Conservation (phyloP, 2,888 invertebrate genomes). For the Seira ritae region DNA sequence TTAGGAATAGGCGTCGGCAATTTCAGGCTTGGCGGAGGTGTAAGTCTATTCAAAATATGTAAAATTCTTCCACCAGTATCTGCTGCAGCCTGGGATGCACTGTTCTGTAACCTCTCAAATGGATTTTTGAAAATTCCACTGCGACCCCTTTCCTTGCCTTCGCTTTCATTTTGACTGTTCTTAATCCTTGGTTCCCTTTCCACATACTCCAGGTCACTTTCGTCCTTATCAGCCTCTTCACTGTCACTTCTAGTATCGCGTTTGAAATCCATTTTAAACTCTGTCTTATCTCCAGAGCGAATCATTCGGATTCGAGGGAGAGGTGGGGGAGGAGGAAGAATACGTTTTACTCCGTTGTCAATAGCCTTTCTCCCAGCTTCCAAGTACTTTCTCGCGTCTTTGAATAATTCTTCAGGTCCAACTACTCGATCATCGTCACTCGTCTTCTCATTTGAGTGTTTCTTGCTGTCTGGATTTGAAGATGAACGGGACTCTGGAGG, state of each 20-base stretch:
- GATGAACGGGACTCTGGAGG: constrained; percentile 27
- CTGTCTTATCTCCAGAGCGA: not conserved
- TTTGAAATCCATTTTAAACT: not conserved
- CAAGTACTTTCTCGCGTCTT: constrained; percentile 36
- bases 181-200: not conserved
- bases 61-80: constrained; percentile 32
- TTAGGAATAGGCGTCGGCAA: constrained; percentile 38
- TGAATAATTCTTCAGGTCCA: constrained; percentile 27
- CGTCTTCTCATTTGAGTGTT: constrained; percentile 8
- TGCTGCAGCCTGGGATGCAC: constrained; percentile 4
- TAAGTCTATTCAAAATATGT: constrained; percentile 27
- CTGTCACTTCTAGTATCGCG: not conserved
- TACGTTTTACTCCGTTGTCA: constrained; percentile 14
- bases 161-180: not conserved
- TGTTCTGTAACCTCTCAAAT: not conserved
- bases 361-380: constrained; percentile 32
- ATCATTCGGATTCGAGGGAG: no score
- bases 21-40: constrained; percentile 18
- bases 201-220: not conserved
- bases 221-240: not conserved
- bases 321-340: constrained; percentile 11
- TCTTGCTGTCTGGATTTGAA: not conserved
- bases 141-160: not conserved
- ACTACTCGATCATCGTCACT: not conserved
- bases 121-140: not conserved